Conservation (phyloP, 2,888 invertebrate genomes). For the Eupsilia transversa region DNA sequence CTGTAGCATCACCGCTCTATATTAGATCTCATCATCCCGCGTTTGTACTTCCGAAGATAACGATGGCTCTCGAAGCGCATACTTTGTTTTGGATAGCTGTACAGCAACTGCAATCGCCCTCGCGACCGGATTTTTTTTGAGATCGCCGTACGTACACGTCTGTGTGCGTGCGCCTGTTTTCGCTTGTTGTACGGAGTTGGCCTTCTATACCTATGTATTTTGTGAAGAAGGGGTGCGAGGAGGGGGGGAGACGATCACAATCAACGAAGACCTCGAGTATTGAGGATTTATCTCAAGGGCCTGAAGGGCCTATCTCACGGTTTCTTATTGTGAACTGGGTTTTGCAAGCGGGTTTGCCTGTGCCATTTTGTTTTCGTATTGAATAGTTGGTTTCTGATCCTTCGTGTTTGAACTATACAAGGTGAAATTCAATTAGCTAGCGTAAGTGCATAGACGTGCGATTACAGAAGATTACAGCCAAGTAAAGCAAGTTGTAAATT, state of each 20-base stretch:
- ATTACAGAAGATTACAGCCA: too few species aligned
- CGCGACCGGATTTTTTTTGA: not conserved
- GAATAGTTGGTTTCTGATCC: not conserved
- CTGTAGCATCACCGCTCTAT: too few species aligned
- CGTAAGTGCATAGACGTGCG: not conserved
- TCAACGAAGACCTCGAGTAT: slow-evolving; percentile 43
- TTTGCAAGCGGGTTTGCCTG: not conserved
- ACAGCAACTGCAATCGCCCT: not conserved
- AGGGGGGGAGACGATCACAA: slow-evolving; percentile 24
- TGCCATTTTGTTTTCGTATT: not conserved
- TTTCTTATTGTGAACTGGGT: not conserved
- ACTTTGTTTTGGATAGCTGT: not conserved
- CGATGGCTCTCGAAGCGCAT: not conserved
- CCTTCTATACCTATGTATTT: not conserved
- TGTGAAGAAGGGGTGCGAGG: not conserved
- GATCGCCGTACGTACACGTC: too few species aligned
- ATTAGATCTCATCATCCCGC: not conserved
- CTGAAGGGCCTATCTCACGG: slow-evolving; percentile 30
- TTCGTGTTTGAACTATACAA: not conserved
- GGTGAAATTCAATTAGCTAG: not conserved
- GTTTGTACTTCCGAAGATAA: not conserved
- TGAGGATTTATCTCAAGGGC: slow-evolving; percentile 45
- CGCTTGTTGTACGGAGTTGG: not conserved
- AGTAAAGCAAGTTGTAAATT: too few species aligned
- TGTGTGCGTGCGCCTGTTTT: not conserved